Conservation (phyloP, 2,113 vertebrate genomes). For the Myotis brandtii region DNA sequence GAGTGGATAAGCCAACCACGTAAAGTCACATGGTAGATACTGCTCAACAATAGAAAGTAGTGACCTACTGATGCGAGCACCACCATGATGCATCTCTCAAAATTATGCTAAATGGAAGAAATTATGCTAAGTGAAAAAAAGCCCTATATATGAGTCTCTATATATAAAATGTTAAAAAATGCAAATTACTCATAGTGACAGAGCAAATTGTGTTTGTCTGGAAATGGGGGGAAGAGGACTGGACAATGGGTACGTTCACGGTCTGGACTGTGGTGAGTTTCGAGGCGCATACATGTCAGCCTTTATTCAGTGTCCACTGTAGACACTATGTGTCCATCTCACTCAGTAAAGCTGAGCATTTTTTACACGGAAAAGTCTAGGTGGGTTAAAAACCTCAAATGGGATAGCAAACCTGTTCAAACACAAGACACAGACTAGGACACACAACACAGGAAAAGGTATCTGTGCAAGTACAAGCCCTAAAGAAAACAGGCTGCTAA, state of each 20-base stretch:
- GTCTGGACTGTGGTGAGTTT: background rate
- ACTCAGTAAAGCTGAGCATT: background rate
- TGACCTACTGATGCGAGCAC: background rate
- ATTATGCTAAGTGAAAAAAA: background rate
- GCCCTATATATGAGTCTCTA: background rate
- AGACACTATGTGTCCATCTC: too few relatives aligned
- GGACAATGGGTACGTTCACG: background rate
- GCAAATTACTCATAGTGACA: background rate
- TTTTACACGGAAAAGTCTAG: background rate
- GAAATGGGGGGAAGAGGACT: too few relatives aligned
- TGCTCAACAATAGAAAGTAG: background rate
- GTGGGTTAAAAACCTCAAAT: background rate
- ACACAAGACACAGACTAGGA: background rate
- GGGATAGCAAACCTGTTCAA: background rate
- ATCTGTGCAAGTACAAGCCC: background rate
- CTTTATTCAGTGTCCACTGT: background rate
- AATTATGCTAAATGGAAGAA: background rate
- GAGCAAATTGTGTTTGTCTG: background rate
- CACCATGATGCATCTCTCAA: background rate
- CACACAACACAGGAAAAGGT: background rate
- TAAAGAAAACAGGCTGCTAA: background rate
- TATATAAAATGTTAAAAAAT: background rate
- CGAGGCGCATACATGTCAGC: too few relatives aligned
- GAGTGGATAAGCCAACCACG: background rate
- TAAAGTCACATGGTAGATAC: background rate